Conservation (phyloP, 2,113 vertebrate species). For the Poeciliopsis turrubarensis region DNA sequence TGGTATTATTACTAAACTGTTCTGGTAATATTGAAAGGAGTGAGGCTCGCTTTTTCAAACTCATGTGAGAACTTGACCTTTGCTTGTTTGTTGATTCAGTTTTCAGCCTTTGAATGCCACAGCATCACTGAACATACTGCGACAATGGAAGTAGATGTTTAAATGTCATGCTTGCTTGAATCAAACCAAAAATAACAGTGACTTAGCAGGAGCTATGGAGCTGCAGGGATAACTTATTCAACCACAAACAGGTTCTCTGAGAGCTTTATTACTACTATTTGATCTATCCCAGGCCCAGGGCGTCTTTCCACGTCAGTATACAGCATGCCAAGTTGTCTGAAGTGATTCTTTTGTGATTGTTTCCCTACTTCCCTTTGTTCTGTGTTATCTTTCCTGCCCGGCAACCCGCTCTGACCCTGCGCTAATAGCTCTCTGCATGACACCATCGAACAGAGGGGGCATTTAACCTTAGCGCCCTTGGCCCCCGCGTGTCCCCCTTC, state of each 20-base stretch:
- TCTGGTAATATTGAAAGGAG: too few species aligned
- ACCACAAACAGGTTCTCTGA: not conserved
- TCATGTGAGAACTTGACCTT: not conserved
- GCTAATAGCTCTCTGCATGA: slow-evolving; percentile 74
- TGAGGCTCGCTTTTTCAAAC: too few species aligned
- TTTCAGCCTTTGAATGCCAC: not conserved
- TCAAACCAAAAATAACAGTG: slow-evolving; percentile 1
- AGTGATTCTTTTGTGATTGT: slow-evolving; percentile 68
- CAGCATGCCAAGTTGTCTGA: slow-evolving; percentile 41
- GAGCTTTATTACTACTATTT: not conserved
- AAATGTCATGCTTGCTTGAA: slow-evolving; percentile 3
- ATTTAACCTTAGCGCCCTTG: slow-evolving; percentile 68
- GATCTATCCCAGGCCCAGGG: slow-evolving; percentile 8
- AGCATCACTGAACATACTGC: not conserved
- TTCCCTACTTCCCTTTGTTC: slow-evolving; percentile 72
- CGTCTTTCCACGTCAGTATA: slow-evolving; percentile 22
- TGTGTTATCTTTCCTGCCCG: slow-evolving; percentile 63
- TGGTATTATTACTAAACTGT: too few species aligned
- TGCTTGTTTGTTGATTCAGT: not conserved
- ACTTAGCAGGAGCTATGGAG: slow-evolving; percentile 7
- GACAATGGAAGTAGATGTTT: not conserved
- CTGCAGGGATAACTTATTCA: not conserved
- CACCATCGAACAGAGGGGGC: slow-evolving; percentile 75
- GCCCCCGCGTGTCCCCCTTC: slow-evolving; percentile 15
- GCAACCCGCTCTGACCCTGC: slow-evolving; percentile 60